Evolutionary conservation across 2,888 invertebrate genomes (phyloP).

Genomic region (Pteria penguin): DNA sequence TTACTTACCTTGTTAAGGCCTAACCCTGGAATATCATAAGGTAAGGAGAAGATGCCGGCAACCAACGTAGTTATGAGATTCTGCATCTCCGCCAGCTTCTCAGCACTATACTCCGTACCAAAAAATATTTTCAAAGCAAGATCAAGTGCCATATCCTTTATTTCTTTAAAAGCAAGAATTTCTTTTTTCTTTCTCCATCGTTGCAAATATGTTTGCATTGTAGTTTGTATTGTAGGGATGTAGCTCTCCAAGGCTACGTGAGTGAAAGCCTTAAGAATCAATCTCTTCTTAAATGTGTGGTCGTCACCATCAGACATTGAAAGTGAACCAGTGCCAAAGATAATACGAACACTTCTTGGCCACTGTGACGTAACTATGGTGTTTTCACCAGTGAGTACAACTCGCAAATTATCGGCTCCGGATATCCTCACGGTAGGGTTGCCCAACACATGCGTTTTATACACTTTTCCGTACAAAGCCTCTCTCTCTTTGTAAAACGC

Average conservation of each 20-base stretch:
- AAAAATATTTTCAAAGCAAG: conserved; percentile 61
- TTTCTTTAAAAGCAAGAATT: conserved; percentile 62
- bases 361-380: conserved; percentile 59
- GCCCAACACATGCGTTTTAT: conserved; percentile 75
- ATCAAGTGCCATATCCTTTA: conserved; percentile 61
- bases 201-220: conserved; percentile 37
- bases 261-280: conserved; percentile 57
- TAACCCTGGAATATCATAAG: conserved; percentile 70
- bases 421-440: conserved; percentile 71
- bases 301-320: conserved; percentile 55
- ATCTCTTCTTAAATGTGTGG: conserved; percentile 58
- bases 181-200: conserved; percentile 51
- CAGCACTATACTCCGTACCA: conserved; percentile 56
- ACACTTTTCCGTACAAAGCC: conserved; percentile 66
- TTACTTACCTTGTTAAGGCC: conserved; percentile 74
- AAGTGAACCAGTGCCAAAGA: conserved; percentile 68
- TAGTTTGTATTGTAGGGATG: conserved; percentile 47
- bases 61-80: conserved; percentile 55
- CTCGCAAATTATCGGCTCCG: conserved; percentile 68
- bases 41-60: conserved; percentile 71
- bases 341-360: conserved; percentile 59
- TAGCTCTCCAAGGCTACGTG: conserved; percentile 51
- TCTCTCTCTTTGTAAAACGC: conserved; percentile 54
- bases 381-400: conserved; percentile 69
- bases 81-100: conserved; percentile 36